Percentiles rank a stretch among this genome's conserved stretches.
These are phyloP conservation scores for Sebastes trivittatus DNA, from an alignment of 2,797 vertebrate species.

Conservation along the genomic window DNA sequence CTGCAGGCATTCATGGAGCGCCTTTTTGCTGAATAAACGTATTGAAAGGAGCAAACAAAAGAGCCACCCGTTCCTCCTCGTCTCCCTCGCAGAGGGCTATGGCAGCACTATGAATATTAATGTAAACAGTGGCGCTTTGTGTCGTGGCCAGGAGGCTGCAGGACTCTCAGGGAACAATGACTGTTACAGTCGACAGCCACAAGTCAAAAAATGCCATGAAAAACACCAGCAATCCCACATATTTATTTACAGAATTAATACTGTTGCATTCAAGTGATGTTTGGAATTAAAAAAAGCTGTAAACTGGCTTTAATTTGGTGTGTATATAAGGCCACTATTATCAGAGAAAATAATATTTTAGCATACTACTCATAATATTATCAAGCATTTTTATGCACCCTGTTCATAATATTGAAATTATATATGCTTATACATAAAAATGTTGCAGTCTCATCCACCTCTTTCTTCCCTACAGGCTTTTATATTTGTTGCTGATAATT, in stretches of 20 bases:
- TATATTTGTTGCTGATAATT: constrained; percentile 58
- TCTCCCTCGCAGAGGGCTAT: constrained; percentile 82
- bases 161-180: constrained; percentile 85
- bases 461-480: constrained; percentile 35
- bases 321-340: neutral
- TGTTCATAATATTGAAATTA: neutral
- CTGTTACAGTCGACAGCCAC: constrained; percentile 74
- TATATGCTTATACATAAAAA: neutral
- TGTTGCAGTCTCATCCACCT: neutral
- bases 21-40: constrained; percentile 89
- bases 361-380: neutral
- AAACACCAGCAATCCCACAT: neutral
- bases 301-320: neutral
- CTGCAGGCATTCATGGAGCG: constrained; percentile 81
- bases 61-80: constrained; percentile 89
- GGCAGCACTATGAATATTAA: constrained; percentile 90
- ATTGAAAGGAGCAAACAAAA: constrained; percentile 88
- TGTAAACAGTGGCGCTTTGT: constrained; percentile 89
- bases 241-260: neutral
- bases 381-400: neutral
- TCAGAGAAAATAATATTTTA: neutral
- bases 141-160: constrained; percentile 81
- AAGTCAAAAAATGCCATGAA: constrained; percentile 56
- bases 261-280: neutral
- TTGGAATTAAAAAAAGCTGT: neutral